Evolutionary conservation across 2,888 invertebrate genomes (phyloP).

Genomic region (Callyntrura guangdongensis): DNA sequence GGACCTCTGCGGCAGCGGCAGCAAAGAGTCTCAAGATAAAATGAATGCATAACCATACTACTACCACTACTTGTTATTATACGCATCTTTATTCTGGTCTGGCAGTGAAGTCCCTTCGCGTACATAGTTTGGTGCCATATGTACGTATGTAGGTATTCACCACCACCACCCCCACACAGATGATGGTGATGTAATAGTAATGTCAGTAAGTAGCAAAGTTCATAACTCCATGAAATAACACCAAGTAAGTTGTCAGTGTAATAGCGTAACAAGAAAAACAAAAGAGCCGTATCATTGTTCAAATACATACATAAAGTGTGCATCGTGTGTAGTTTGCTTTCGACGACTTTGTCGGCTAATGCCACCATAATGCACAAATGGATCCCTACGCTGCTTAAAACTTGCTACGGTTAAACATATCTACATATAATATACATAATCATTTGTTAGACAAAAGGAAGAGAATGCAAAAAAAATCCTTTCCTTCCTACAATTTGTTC

Average conservation of each 20-base stretch:
- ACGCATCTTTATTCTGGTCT: constrained; percentile 43
- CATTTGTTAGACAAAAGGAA: neutral
- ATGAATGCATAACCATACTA: neutral
- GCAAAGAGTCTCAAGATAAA: constrained; percentile 20
- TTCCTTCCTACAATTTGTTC: neutral
- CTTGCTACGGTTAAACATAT: neutral
- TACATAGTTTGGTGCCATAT: neutral
- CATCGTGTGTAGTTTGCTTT: neutral
- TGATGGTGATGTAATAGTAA: constrained; percentile 41
- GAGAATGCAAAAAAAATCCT: neutral
- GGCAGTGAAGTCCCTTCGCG: neutral
- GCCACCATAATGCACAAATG: neutral
- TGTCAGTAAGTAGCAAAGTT: constrained; percentile 74
- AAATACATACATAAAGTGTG: neutral
- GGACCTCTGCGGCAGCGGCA: neutral
- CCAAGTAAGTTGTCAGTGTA: constrained; percentile 60
- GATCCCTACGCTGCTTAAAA: neutral
- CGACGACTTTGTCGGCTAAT: neutral
- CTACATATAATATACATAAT: neutral
- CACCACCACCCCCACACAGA: no score
- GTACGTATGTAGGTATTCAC: neutral
- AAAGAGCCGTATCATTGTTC: constrained; percentile 43
- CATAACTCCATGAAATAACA: constrained; percentile 77
- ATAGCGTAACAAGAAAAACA: constrained; percentile 54
- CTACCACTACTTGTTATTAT: no score